Base-by-base conservation (phyloP, 2,797 vertebrate species). In the Pangasius sanitwongsei region DNA sequence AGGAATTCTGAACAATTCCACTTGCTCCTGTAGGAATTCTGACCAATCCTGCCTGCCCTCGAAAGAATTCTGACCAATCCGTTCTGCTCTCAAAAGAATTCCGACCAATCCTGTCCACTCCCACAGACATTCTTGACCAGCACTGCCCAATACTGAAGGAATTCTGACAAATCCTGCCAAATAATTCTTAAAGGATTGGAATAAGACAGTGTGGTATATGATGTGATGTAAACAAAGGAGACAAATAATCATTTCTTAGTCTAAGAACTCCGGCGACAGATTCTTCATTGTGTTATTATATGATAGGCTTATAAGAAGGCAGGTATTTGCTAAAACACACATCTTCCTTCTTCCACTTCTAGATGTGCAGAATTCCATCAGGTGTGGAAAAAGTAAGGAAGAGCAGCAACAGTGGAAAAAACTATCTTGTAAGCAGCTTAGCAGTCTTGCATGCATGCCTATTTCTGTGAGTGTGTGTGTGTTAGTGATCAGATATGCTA, bases 401-500 rank as follows among this genome's bases (percentile, higher is more conserved):
- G 25, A 61, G 31, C n/a, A 84, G 44, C 2, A 25, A 7, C 28
- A 88, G 57, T 34, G 25, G 18, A 55, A 81, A 81, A 7, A 74
- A 61, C 2, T 37, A 20, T 37, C n/a, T 50, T 25, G 3, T 16
- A 13, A 41, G 80, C 18, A 41, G 55, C 16, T 12, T 61, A 80
- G 15, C 34, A 61, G 2, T 25, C 53, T 20, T 74, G 50, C 9
- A 18, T 74, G 20, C 31, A 9, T 34, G 53, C 57, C 4, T 34
- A 63, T 28, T 8, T 78, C 28, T 80, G n/a, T 34, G 13, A 31
- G 34, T 83, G 67, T 88, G 69, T 70, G 50, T 81, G 31, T 77
- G 81, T 44, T 63, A 44, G 57, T 48, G 41, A 83, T 83, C 59
- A n/a, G 59, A 28, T 41, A 87, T 90, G 84, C 59, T 87, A 85